Evolutionary conservation across 1,140 invertebrate genomes (phyloP).

Genomic region (fruit fly (Drosophila melanogaster)): Release_6_plus_ISO1_MT NT_033779.5:9341501-9342000

Average conservation of each 20-base stretch:
- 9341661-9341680: slow-evolving; percentile 40
- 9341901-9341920: slow-evolving; percentile 74
- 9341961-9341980: neutral
- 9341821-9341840: slow-evolving; percentile 34
- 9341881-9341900: slow-evolving; percentile 68
- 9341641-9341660: slow-evolving; percentile 45
- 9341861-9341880: slow-evolving; percentile 65
- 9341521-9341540: slow-evolving; percentile 69
- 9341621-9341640: slow-evolving; percentile 58
- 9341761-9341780: slow-evolving; percentile 15
- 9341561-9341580: slow-evolving; percentile 83
- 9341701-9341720: slow-evolving; percentile 38
- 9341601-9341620: slow-evolving; percentile 45
- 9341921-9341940: slow-evolving; percentile 10
- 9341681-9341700: slow-evolving; percentile 50
- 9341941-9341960: neutral
- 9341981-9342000: neutral
- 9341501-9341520: slow-evolving; percentile 50
- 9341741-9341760: slow-evolving; percentile 1
- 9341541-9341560: slow-evolving; percentile 78
- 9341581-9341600: slow-evolving; percentile 63
- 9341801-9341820: slow-evolving; percentile 34
- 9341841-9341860: slow-evolving; percentile 44
- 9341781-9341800: slow-evolving; percentile 1
- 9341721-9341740: slow-evolving; percentile 29